phyloP scores from a whole-genome alignment of 2,888 invertebrate species.

The Catotricha subobsoleta region DNA sequence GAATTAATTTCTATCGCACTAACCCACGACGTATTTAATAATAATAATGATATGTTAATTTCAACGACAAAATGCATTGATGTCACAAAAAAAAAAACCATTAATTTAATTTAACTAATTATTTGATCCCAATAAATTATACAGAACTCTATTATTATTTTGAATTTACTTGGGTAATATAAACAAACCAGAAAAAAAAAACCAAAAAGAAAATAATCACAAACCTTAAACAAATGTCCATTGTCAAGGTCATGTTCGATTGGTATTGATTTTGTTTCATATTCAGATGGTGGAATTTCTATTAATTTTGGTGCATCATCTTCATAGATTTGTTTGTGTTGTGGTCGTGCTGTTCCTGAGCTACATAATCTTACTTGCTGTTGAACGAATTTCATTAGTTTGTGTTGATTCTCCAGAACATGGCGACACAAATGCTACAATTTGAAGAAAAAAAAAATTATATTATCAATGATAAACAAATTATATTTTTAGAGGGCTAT shows the following conservation, averaged over 20 bases:
- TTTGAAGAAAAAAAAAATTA: conserved; percentile 7
- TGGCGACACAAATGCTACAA: conserved; percentile 40
- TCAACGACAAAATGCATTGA: too few species aligned
- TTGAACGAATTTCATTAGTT: conserved; percentile 39
- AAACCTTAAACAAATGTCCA: conserved; percentile 37
- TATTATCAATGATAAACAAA: too few species aligned
- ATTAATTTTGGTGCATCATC: conserved; percentile 22
- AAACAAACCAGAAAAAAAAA: conserved; percentile 8
- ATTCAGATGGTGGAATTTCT: conserved; percentile 21
- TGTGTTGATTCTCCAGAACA: conserved; percentile 54
- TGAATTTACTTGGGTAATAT: too few species aligned
- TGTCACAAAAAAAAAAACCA: too few species aligned
- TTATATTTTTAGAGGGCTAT: too few species aligned
- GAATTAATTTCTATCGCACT: too few species aligned
- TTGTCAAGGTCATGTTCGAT: conserved; percentile 23
- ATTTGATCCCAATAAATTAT: too few species aligned
- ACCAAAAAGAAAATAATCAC: conserved; percentile 10
- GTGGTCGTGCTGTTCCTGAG: conserved; percentile 33
- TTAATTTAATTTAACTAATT: too few species aligned
- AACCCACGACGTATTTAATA: too few species aligned
- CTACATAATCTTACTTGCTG: conserved; percentile 36
- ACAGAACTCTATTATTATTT: too few species aligned
- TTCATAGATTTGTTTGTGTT: conserved; percentile 25
- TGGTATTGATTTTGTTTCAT: conserved; percentile 19
- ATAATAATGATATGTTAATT: too few species aligned